Conservation (phyloP, 2,113 vertebrate species). For the Emydocephalus ijimae region DNA sequence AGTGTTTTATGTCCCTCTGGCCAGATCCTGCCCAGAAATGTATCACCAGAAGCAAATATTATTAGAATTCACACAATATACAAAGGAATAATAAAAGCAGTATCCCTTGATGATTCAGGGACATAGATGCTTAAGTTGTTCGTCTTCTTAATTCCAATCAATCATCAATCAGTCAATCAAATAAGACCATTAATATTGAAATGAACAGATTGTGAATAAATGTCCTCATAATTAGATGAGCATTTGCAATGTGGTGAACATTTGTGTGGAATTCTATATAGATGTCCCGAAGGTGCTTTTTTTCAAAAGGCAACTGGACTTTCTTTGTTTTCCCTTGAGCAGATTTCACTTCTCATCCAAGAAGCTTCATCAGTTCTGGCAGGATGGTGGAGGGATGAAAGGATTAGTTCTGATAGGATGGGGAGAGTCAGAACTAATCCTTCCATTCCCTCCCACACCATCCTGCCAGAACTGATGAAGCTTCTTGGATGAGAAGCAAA, state of each 20-base stretch:
- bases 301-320: too few species aligned
- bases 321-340: too few species aligned
- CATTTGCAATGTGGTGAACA: neutral
- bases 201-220: neutral
- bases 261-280: neutral
- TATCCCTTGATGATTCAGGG: neutral
- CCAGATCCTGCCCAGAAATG: constrained; percentile 78
- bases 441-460: too few species aligned
- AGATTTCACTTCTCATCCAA: too few species aligned
- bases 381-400: too few species aligned
- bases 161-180: neutral
- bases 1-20: constrained; percentile 71
- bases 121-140: neutral
- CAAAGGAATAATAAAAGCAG: neutral
- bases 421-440: too few species aligned
- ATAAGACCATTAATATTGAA: neutral
- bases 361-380: too few species aligned
- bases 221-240: neutral
- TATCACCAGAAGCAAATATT: constrained; percentile 81
- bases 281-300: too few species aligned
- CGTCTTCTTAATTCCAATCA: neutral
- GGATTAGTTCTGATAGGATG: too few species aligned
- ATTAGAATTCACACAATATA: neutral
- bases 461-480: too few species aligned
- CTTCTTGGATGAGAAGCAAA: too few species aligned